Conservation (phyloP, 2,113 vertebrate species). For the Bothrops jararaca region DNA sequence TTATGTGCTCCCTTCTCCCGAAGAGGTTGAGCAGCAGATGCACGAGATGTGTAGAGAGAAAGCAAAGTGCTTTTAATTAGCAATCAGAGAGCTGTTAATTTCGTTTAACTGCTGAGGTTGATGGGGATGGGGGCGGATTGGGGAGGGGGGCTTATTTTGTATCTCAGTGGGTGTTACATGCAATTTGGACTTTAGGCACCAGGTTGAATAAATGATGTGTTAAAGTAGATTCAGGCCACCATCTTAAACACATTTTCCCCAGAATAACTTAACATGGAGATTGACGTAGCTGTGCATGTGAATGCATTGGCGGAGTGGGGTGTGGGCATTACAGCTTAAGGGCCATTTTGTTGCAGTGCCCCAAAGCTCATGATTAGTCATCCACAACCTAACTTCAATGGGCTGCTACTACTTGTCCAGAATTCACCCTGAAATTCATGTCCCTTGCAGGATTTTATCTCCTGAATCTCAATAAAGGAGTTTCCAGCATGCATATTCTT, state of each 20-base stretch:
- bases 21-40: conserved; percentile 83
- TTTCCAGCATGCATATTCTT: not conserved
- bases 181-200: conserved; percentile 53
- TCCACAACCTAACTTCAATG: not conserved
- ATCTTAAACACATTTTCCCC: not conserved
- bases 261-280: not conserved
- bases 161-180: conserved; percentile 66
- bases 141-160: conserved; percentile 41
- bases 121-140: not conserved
- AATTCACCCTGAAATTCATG: not conserved
- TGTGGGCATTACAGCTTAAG: conserved; percentile 44
- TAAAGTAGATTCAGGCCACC: conserved; percentile 47
- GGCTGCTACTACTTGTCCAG: not conserved
- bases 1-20: conserved; percentile 81
- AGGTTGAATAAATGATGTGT: conserved; percentile 54
- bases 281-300: not conserved
- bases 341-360: conserved; percentile 56
- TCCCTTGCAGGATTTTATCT: not conserved
- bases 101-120: conserved; percentile 62
- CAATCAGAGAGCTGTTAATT: conserved; percentile 88
- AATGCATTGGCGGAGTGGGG: conserved; percentile 10
- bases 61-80: conserved; percentile 98
- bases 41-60: conserved; percentile 83
- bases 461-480: not conserved
- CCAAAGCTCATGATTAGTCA: not conserved